These are phyloP conservation scores for Strigamia transsilvanica DNA, from an alignment of 2,888 invertebrate genomes.

Conservation along the genomic window DNA sequence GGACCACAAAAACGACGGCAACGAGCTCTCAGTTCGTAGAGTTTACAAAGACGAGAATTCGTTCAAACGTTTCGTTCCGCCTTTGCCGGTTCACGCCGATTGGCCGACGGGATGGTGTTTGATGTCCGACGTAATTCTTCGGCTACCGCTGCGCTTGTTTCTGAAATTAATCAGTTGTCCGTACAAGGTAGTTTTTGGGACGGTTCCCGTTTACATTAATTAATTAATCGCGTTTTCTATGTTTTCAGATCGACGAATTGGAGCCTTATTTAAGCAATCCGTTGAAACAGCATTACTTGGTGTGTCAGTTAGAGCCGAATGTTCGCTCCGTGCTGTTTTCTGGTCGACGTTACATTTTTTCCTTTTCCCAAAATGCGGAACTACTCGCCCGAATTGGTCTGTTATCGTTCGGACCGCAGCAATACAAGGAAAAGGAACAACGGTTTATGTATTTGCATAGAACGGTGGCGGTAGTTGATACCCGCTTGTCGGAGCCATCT, in stretches of 20 bases:
- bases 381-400: slow-evolving; percentile 75
- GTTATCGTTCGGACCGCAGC: slow-evolving; percentile 73
- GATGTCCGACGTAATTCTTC: slow-evolving; percentile 74
- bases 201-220: not conserved
- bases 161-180: slow-evolving; percentile 72
- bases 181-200: slow-evolving; percentile 62
- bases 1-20: slow-evolving; percentile 4
- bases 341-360: slow-evolving; percentile 70
- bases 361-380: slow-evolving; percentile 69
- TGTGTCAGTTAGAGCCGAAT: slow-evolving; percentile 70
- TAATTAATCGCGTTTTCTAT: not conserved
- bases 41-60: slow-evolving; percentile 64
- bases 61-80: slow-evolving; percentile 79
- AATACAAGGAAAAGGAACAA: slow-evolving; percentile 73
- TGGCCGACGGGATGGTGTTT: slow-evolving; percentile 75
- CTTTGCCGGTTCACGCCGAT: slow-evolving; percentile 70
- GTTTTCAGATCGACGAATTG: slow-evolving; percentile 68
- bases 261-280: slow-evolving; percentile 73
- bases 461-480: slow-evolving; percentile 72
- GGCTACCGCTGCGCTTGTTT: slow-evolving; percentile 77
- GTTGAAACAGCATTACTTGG: slow-evolving; percentile 71
- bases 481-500: slow-evolving; percentile 71
- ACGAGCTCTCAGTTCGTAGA: slow-evolving; percentile 56
- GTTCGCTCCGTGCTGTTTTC: slow-evolving; percentile 68
- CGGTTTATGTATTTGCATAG: slow-evolving; percentile 74